phyloP scores from a whole-genome alignment of 2,797 vertebrate species.

The Buceros bicornis region DNA sequence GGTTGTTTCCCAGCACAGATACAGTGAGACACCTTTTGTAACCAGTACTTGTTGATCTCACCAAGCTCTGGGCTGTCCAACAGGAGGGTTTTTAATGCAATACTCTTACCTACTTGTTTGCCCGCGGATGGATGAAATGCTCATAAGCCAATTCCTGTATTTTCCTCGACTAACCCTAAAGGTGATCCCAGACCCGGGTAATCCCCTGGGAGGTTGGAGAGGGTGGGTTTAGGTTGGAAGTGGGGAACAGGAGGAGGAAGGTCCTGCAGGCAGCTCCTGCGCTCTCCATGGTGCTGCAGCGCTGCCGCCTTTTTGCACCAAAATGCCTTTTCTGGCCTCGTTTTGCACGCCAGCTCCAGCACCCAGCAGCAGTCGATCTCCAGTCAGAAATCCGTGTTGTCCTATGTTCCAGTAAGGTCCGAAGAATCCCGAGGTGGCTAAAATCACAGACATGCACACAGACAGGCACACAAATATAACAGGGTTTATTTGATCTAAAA shows the following conservation, averaged over 20 bases:
- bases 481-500: too few relatives aligned
- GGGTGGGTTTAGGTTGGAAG: accelerated
- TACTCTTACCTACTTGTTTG: background rate
- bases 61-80: background rate
- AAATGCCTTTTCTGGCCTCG: background rate
- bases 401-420: too few relatives aligned
- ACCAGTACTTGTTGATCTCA: accelerated
- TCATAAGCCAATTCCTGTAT: accelerated
- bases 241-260: accelerated
- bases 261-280: accelerated
- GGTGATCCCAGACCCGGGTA: background rate
- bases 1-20: background rate
- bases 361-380: background rate
- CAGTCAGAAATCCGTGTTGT: background rate
- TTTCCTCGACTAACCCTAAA: background rate
- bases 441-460: too few relatives aligned
- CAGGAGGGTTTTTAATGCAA: background rate
- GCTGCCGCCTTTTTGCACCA: accelerated
- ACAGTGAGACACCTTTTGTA: accelerated
- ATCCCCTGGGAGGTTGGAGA: accelerated
- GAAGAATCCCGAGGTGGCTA: too few relatives aligned
- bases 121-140: background rate
- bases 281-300: conserved; percentile 11
- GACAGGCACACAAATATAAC: too few relatives aligned
- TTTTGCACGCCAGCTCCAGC: background rate